Base-by-base conservation (phyloP, 2,113 vertebrate genomes). In the Stigmatopora nigra region DNA sequence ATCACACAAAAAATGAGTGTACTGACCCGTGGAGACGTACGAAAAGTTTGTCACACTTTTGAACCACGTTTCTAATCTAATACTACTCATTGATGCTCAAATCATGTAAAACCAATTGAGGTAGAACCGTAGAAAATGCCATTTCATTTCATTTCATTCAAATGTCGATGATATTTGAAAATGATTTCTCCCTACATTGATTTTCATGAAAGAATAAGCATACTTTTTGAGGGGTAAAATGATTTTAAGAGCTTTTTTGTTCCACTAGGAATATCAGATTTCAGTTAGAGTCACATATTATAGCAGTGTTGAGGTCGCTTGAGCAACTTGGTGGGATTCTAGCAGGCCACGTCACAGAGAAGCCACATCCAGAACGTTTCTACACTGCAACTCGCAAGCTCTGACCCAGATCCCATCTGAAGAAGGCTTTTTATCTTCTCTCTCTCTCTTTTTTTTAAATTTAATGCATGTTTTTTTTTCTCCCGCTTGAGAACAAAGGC, bases 371-470 rank as follows among this genome's bases (percentile, higher is more conserved):
- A 67, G 71, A 72, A 68, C 64, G 17, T 31, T 63, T 77, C 22
- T 2, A 25, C n/a, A 25, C 72, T 35, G 79, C 73, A 82, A 82
- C 75, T 66, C 77, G 60, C 57, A 83, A 83, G 80, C 81, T 82
- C 78, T 90, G 88, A 90, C 88, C 88, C 84, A 88, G 85, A 90
- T 90, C 86, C 68, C 63, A 80, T 78, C 64, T 57, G 76, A 73
- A 78, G 75, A 67, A 38, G 69, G 61, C 62, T 81, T 81, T 89
- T 87, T 81, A 82, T 87, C 6, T 41, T 41, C 6, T 41, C 25
- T 31, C 25, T 41, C 6, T 41, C 9, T 3, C 38, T 7, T 59
- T 36, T 61, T 61, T 61, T 61, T 45, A 44, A 12, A 61, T 44
- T 41, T 61, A 31, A 56, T 61, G 4, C 15, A 45, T 7, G 17